These are phyloP conservation scores for Timema podura DNA, from an alignment of 2,888 invertebrate genomes.

Conservation along the genomic window DNA sequence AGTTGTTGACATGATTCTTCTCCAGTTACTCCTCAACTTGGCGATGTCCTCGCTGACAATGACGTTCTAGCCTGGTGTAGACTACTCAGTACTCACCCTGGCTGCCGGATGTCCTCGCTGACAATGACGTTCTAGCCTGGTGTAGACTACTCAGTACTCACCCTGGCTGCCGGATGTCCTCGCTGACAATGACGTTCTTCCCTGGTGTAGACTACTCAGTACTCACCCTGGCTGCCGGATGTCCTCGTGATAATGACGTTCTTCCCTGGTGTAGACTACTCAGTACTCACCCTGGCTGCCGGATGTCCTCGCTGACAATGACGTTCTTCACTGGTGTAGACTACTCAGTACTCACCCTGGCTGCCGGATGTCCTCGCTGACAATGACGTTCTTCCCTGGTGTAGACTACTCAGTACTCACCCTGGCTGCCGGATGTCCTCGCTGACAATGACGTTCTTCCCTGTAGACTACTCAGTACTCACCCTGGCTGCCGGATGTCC, in stretches of 20 bases:
- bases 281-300: slow-evolving; percentile 40
- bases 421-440: slow-evolving; percentile 45
- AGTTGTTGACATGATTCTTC: too few species aligned
- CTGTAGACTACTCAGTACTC: slow-evolving; percentile 31
- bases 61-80: not conserved
- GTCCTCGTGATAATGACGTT: slow-evolving; percentile 37
- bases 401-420: slow-evolving; percentile 38
- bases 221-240: slow-evolving; percentile 44
- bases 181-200: not conserved
- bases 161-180: slow-evolving; percentile 46
- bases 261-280: not conserved
- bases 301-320: slow-evolving; percentile 41
- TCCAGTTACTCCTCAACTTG: too few species aligned
- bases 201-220: not conserved
- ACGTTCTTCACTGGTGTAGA: not conserved
- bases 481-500: slow-evolving; percentile 46
- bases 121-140: not conserved
- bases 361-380: slow-evolving; percentile 43
- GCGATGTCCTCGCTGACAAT: too few species aligned
- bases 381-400: not conserved
- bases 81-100: slow-evolving; percentile 40
- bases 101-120: slow-evolving; percentile 43
- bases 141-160: slow-evolving; percentile 35
- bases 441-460: not conserved
- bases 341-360: slow-evolving; percentile 40